These are phyloP conservation scores for Phalera bucephala DNA, from an alignment of 2,888 invertebrate genomes.

Conservation along the genomic window DNA sequence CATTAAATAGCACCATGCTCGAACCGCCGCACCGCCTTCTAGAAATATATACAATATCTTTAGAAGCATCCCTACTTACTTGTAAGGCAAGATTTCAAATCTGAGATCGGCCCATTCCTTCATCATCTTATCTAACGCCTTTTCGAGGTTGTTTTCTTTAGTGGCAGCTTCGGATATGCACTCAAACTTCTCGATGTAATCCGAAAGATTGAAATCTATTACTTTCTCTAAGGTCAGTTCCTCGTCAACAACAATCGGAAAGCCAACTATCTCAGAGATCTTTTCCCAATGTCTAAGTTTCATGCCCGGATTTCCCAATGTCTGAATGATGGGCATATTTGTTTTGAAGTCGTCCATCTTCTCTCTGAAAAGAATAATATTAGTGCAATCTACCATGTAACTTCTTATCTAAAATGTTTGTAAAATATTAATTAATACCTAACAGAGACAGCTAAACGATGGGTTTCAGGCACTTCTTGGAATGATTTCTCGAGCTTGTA, in stretches of 20 bases:
- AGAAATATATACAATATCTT: too few relatives aligned
- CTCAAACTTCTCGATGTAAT: constrained; percentile 95
- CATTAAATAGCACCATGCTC: too few relatives aligned
- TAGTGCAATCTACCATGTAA: background rate
- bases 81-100: constrained; percentile 89
- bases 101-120: constrained; percentile 93
- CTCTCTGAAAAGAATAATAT: constrained; percentile 57
- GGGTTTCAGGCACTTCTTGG: constrained; percentile 88
- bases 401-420: too few relatives aligned
- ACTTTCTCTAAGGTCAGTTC: constrained; percentile 92
- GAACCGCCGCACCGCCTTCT: too few relatives aligned
- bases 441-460: constrained; percentile 86
- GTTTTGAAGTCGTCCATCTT: constrained; percentile 94
- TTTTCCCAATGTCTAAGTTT: constrained; percentile 96
- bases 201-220: constrained; percentile 94
- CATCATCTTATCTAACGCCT: constrained; percentile 94
- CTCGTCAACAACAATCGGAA: constrained; percentile 93
- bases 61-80: constrained; percentile 59
- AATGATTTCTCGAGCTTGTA: constrained; percentile 95
- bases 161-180: constrained; percentile 96
- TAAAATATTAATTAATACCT: constrained; percentile 44
- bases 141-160: constrained; percentile 97
- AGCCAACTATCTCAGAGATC: constrained; percentile 97
- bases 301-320: constrained; percentile 97
- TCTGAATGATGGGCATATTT: constrained; percentile 95